Conservation (phyloP, 37 sponge, comb jelly and placozoan species). For the Mnemiopsis leidyi region DNA sequence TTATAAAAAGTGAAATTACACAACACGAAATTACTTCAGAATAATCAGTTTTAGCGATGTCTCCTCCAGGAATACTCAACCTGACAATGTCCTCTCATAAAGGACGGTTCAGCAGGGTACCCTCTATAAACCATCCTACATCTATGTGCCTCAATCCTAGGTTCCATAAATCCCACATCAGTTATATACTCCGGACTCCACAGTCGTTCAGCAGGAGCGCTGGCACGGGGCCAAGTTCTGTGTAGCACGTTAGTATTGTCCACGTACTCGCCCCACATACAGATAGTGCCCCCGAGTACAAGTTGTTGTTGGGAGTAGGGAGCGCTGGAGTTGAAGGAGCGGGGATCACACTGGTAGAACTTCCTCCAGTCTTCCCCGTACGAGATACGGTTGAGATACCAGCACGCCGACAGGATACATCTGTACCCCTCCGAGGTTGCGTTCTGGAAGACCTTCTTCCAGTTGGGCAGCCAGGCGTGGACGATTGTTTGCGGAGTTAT, state of each 20-base stretch:
- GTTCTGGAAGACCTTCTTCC: neutral
- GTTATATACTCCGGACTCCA: slow-evolving; percentile 70
- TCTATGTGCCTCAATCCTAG: slow-evolving; percentile 27
- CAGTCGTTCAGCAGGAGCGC: slow-evolving; percentile 85
- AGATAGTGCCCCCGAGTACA: slow-evolving; percentile 70
- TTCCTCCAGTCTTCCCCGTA: slow-evolving; percentile 67
- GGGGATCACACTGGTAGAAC: slow-evolving; percentile 72
- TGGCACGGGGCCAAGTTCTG: slow-evolving; percentile 74
- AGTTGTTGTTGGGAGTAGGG: slow-evolving; percentile 69
- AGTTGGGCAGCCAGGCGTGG: slow-evolving; percentile 67
- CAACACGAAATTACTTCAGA: too few relatives aligned
- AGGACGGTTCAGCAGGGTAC: slow-evolving; percentile 32
- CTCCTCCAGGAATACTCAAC: slow-evolving; percentile 8
- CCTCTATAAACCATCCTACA: slow-evolving; percentile 26
- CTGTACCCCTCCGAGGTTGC: slow-evolving; percentile 65
- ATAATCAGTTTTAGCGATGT: too few relatives aligned
- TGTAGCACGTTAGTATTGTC: slow-evolving; percentile 72
- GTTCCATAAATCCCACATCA: neutral
- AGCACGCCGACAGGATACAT: slow-evolving; percentile 69
- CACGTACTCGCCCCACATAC: slow-evolving; percentile 72
- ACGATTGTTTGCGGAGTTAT: slow-evolving; percentile 68
- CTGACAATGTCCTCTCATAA: neutral
- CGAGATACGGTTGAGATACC: slow-evolving; percentile 72
- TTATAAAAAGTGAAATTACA: too few relatives aligned
- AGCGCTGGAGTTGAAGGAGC: slow-evolving; percentile 64